Evolutionary conservation across 2,888 invertebrate species (phyloP).

Genomic region (Thumatha senex): DNA sequence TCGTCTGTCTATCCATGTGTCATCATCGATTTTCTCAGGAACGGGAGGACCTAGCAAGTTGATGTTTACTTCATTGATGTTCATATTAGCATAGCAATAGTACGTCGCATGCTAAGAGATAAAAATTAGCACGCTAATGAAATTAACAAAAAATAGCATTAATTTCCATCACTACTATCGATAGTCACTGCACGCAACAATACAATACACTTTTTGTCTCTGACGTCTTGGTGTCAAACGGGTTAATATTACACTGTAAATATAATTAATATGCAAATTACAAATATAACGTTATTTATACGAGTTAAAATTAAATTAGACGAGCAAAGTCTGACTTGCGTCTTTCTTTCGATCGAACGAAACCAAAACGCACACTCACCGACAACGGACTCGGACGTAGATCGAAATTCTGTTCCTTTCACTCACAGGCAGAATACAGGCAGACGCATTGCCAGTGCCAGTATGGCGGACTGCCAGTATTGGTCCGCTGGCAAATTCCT

Average conservation of each 20-base stretch:
- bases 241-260: constrained; percentile 38
- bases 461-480: constrained; percentile 67
- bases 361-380: constrained; percentile 1
- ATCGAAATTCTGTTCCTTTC: constrained; percentile 60
- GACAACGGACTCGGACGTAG: not conserved
- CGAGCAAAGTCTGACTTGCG: constrained; percentile 27
- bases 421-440: constrained; percentile 45
- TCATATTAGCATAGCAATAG: too few species aligned
- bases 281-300: constrained; percentile 38
- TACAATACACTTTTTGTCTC: constrained; percentile 7
- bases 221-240: constrained; percentile 23
- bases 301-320: constrained; percentile 18
- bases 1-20: too few species aligned
- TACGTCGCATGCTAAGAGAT: too few species aligned
- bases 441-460: constrained; percentile 58
- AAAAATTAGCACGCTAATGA: too few species aligned
- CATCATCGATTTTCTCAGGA: too few species aligned
- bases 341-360: constrained; percentile 37
- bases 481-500: constrained; percentile 67
- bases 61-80: too few species aligned
- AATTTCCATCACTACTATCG: too few species aligned
- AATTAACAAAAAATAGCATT: too few species aligned
- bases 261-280: constrained; percentile 51
- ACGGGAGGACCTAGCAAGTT: too few species aligned
- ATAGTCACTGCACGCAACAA: constrained; percentile 15